Evolutionary conservation across 2,113 vertebrate genomes (phyloP).

Genomic region (Protomyctophum bolini): DNA sequence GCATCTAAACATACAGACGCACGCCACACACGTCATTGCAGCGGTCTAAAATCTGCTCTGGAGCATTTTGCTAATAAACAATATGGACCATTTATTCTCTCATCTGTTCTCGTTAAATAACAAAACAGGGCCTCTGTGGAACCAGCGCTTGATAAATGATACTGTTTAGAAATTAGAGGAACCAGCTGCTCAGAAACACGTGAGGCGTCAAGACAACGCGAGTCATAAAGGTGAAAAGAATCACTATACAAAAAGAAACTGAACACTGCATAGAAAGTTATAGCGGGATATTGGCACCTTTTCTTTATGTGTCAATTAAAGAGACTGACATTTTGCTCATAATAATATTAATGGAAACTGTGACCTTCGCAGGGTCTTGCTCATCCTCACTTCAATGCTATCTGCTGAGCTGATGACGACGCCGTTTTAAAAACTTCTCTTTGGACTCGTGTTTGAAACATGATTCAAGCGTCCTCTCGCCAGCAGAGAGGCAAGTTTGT

Average conservation of each 20-base stretch:
- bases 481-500: slow-evolving; percentile 29
- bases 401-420: neutral
- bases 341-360: slow-evolving; percentile 6
- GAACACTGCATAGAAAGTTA: slow-evolving; percentile 1
- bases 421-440: neutral
- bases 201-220: slow-evolving; percentile 31
- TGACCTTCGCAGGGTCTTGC: neutral
- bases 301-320: neutral
- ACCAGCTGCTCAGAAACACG: slow-evolving; percentile 57
- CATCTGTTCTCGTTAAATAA: slow-evolving; percentile 50
- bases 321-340: slow-evolving; percentile 17
- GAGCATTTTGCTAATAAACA: slow-evolving; percentile 13
- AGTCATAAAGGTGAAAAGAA: slow-evolving; percentile 27
- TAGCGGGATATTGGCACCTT: neutral
- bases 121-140: slow-evolving; percentile 41
- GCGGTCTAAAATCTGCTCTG: slow-evolving; percentile 35
- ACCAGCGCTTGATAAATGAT: slow-evolving; percentile 60
- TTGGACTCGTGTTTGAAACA: neutral
- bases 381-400: neutral
- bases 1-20: slow-evolving; percentile 2
- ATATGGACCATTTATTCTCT: slow-evolving; percentile 48
- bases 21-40: slow-evolving; percentile 10
- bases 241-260: slow-evolving; percentile 23
- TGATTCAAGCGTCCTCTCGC: slow-evolving; percentile 10
- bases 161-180: slow-evolving; percentile 48